A percentile compares a stretch with the other conserved stretches of the same genome.
phyloP scores from a whole-genome alignment of 2,888 invertebrate genomes.

The Willowsia nigromaculata region DNA sequence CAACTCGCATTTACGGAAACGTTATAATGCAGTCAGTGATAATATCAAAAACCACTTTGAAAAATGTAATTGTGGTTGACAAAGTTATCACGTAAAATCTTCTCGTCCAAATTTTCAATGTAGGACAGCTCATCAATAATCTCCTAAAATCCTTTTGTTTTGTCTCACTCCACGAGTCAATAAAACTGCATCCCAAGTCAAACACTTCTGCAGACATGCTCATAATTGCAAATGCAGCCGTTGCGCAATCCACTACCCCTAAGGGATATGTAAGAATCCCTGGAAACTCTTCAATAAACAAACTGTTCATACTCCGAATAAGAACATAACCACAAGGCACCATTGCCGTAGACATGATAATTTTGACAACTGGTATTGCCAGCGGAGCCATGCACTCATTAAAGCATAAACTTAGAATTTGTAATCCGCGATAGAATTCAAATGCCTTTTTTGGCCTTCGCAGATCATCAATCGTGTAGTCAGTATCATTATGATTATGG shows the following conservation, averaged over 20 bases:
- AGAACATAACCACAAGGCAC: conserved; percentile 59
- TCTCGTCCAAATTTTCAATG: conserved; percentile 46
- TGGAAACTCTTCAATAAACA: conserved; percentile 69
- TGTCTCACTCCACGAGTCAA: conserved; percentile 38
- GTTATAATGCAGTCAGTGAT: conserved; percentile 38
- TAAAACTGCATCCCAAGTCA: conserved; percentile 44
- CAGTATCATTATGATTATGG: conserved; percentile 47
- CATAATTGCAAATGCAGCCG: background rate
- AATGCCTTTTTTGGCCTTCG: background rate
- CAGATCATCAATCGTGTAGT: conserved; percentile 28
- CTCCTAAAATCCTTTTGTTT: conserved; percentile 39
- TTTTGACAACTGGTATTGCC: conserved; percentile 16
- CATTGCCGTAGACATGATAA: background rate
- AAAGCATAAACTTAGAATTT: conserved; percentile 34
- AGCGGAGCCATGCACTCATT: conserved; percentile 48
- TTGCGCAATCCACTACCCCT: conserved; percentile 44
- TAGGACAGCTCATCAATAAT: no score
- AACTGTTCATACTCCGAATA: conserved; percentile 54
- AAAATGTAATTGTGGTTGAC: conserved; percentile 53
- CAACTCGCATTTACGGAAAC: background rate
- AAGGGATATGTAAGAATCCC: conserved; percentile 65
- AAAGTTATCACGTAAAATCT: conserved; percentile 42
- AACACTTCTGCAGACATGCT: conserved; percentile 37
- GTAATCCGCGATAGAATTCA: no score
- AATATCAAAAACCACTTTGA: conserved; percentile 39